Base-by-base conservation (phyloP, 2,888 invertebrate species). In the Parnassius smintheus region DNA sequence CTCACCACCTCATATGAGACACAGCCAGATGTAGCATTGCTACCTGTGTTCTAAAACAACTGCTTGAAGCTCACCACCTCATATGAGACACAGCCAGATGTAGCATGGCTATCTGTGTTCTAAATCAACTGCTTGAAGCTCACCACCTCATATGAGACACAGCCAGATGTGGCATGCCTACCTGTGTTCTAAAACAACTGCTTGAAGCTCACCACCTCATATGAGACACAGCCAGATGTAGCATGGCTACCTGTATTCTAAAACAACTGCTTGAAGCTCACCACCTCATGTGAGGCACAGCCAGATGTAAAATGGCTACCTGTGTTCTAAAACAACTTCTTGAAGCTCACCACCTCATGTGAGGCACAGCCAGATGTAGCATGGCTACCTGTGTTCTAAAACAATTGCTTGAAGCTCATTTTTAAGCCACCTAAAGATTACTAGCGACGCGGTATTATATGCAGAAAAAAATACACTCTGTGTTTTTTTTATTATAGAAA, bases 41-140 rank as follows among this genome's bases (percentile, higher is more conserved):
- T 45, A 57, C 48, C 53, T 49, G 52, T 58, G 49, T 54, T 54
- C 48, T 22, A 8, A 58, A 22, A 48, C 53, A 35, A 45, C 41
- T 48, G n/a, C 41, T 46, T 53, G 13, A 45, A 11, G 13, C 54
- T 44, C 13, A 54, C 13, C 9, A 56, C 48, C 41, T 48, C 22
- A 45, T 45, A 1, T 18, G 18, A 18, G 18, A 18, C 18, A 18
- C 18, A 18, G 18, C 18, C 18, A 18, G 18, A 18, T 18, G 48
- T 59, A 18, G 56, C 35, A 53, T 49, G 11, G 13, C 52, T 45
- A 57, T 42, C 53, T 49, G 52, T 58, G 49, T 54, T 54, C 48
- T 22, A 8, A 58, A 22, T 49, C 53, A 35, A 45, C 41, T 48
- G n/a, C 41, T 46, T 53, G 13, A 45, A 11, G 13, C 54, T 44